These are phyloP conservation scores for Hydrolagus colliei DNA, from an alignment of 2,797 vertebrate species.

Conservation along the genomic window DNA sequence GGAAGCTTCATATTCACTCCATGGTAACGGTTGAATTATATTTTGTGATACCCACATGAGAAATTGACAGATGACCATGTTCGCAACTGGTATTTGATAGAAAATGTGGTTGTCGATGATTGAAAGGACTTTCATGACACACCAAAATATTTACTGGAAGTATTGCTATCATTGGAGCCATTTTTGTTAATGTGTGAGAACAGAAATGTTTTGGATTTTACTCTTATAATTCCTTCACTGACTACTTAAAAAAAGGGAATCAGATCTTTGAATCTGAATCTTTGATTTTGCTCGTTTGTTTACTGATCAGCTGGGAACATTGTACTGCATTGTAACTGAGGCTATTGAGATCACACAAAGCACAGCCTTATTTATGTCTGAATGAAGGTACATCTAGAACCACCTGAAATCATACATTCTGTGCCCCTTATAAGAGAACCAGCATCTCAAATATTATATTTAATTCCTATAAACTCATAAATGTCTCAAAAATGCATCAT, in stretches of 20 bases:
- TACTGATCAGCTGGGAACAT: neutral
- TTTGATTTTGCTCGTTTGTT: neutral
- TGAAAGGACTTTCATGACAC: neutral
- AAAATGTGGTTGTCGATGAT: neutral
- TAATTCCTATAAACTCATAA: too few species aligned
- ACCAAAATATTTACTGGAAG: neutral
- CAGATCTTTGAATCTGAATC: too few species aligned
- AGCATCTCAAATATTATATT: too few species aligned
- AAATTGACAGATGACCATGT: neutral
- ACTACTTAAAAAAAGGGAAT: neutral
- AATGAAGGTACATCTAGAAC: neutral
- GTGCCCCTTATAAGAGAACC: neutral
- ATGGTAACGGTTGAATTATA: neutral
- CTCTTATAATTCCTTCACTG: neutral
- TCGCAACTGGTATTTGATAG: neutral
- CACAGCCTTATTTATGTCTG: neutral
- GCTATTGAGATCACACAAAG: neutral
- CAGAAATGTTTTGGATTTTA: neutral
- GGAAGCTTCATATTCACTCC: neutral
- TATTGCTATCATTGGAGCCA: neutral
- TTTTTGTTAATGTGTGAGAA: neutral
- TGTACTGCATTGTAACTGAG: neutral
- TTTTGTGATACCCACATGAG: neutral
- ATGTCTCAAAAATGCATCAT: too few species aligned
- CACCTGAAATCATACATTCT: neutral